Evolutionary conservation across 2,113 vertebrate genomes (phyloP), one percentile per base, ranked within the genome.

Genomic region (Coryphaenoides rupestris): DNA sequence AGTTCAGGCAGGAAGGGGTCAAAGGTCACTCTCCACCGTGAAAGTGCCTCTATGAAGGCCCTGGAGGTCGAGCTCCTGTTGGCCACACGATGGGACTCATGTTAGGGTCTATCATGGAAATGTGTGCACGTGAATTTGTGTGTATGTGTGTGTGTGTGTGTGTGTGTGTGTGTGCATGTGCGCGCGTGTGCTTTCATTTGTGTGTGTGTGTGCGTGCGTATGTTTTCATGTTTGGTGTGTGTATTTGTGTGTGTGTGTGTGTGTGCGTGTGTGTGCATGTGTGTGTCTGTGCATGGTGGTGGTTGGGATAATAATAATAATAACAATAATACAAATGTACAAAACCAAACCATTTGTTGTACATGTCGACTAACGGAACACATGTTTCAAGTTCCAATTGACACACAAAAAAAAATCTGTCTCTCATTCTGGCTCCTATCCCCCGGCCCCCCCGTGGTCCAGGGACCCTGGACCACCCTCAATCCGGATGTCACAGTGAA

Each of bases 401-500:
- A 50, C 47, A 17, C 3, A n/a, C 9, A 50, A 55, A 55, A 12
- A 22, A 55, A 21, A 19, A 9, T n/a, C n/a, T n/a, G n/a, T 14
- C 1, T 10, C 2, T 14, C 21, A 55, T 14, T 58, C 24, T 58
- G n/a, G 10, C 13, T 5, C 19, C 12, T 65, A 17, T 58, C 58
- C 45, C 1, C 58, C 21, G 54, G 1, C 75, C 53, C 52, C 19
- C n/a, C 33, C 21, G 17, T 40, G 45, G 52, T 46, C 50, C 58
- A 63, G 22, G n/a, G n/a, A n/a, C n/a, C n/a, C n/a, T n/a, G n/a
- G 28, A 58, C 7, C 14, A 19, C 12, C 52, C 55, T 75, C 56
- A 78, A 62, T 68, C 66, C 72, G 68, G 63, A 76, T 76, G 60
- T 72, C 55, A 70, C 74, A 77, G 66, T 65, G 66, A 83, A 79